phyloP scores from a whole-genome alignment of 2,797 vertebrate genomes.

The Acanthopagrus latus region DNA sequence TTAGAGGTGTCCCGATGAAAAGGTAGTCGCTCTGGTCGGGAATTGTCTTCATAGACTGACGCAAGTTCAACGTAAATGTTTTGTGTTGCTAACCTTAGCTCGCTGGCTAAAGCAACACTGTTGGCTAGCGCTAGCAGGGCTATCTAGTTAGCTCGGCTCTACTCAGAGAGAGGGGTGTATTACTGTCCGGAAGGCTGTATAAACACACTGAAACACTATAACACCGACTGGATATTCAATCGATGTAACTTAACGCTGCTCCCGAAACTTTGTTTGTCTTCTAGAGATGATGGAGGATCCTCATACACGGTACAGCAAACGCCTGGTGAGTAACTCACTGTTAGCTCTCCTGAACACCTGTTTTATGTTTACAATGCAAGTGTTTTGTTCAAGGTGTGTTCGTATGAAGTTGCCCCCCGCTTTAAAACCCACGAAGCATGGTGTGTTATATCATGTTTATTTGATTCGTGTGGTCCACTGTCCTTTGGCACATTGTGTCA shows the following conservation, averaged over 20 bases:
- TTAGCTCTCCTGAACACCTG: conserved; percentile 26
- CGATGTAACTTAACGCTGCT: background rate
- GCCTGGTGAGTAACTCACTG: conserved; percentile 90
- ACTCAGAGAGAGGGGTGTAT: conserved; percentile 28
- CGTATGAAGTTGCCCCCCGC: background rate
- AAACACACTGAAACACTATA: background rate
- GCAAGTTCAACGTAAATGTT: conserved; percentile 18
- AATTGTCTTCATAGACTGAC: background rate
- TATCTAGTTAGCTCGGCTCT: conserved; percentile 27
- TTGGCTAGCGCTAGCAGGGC: conserved; percentile 60
- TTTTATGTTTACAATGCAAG: conserved; percentile 26
- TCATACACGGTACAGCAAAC: conserved; percentile 95
- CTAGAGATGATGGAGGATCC: conserved; percentile 88
- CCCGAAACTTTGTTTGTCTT: conserved; percentile 43
- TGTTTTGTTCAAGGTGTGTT: background rate
- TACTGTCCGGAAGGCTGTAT: conserved; percentile 4
- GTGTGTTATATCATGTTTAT: background rate
- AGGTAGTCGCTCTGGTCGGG: accelerated
- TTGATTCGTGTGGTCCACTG: background rate
- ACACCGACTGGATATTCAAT: accelerated
- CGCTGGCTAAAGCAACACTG: conserved; percentile 52
- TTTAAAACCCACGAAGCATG: accelerated
- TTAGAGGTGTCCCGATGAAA: background rate
- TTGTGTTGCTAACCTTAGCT: conserved; percentile 64
- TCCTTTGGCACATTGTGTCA: background rate